Evolutionary conservation across 2,888 invertebrate genomes (phyloP).

Genomic region (Enoplolaimus lenunculus): DNA sequence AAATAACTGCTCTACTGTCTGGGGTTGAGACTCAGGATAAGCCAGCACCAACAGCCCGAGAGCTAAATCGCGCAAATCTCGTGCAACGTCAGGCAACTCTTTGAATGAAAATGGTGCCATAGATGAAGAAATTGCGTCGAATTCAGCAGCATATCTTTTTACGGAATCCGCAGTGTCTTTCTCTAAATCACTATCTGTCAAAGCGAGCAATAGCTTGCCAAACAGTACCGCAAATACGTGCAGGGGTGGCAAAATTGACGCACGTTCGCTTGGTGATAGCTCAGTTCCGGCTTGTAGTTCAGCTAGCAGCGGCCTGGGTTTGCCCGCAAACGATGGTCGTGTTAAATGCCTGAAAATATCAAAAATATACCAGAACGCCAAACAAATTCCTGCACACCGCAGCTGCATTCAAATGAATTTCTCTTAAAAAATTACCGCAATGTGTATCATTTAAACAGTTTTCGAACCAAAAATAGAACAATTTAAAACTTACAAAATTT

Average conservation of each 20-base stretch:
- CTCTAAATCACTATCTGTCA: neutral
- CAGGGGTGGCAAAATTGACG: slow-evolving; percentile 52
- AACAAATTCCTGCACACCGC: no score
- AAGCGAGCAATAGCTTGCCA: slow-evolving; percentile 60
- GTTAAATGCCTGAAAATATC: neutral
- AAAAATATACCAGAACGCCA: no score
- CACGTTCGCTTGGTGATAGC: neutral
- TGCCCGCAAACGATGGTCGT: neutral
- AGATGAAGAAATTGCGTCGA: neutral
- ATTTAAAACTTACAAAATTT: neutral
- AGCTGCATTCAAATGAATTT: no score
- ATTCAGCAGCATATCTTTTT: slow-evolving; percentile 10
- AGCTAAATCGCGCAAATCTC: slow-evolving; percentile 61
- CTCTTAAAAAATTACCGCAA: no score
- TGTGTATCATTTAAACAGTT: no score
- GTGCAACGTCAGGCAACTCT: slow-evolving; percentile 58
- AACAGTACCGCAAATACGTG: slow-evolving; percentile 71
- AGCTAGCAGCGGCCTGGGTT: neutral
- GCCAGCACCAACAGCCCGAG: slow-evolving; percentile 70
- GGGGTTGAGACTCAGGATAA: slow-evolving; percentile 60
- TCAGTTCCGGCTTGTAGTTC: neutral
- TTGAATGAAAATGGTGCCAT: slow-evolving; percentile 57
- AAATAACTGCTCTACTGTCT: slow-evolving; percentile 25
- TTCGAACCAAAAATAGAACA: no score
- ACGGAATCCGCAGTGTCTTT: slow-evolving; percentile 7